phyloP scores from a whole-genome alignment of 2,888 invertebrate species.

The Napeogenes inachia region DNA sequence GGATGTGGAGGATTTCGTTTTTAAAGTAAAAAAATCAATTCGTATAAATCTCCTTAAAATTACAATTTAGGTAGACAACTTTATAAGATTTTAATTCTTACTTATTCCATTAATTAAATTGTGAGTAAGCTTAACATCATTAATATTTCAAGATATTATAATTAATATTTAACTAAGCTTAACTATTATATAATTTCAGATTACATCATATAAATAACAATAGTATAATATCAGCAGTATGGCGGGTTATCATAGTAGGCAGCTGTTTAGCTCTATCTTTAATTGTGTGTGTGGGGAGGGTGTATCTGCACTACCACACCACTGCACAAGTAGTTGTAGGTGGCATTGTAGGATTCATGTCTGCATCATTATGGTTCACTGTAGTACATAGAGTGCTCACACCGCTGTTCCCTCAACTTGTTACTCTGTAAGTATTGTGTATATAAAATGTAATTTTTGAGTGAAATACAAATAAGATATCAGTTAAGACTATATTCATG shows the following conservation, averaged over 20 bases:
- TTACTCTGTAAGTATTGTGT: constrained; percentile 84
- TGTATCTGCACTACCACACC: constrained; percentile 93
- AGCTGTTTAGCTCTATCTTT: constrained; percentile 78
- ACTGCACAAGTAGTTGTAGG: constrained; percentile 89
- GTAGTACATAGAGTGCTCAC: constrained; percentile 88
- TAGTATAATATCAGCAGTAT: constrained; percentile 85
- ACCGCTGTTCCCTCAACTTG: constrained; percentile 89
- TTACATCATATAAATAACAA: constrained; percentile 90
- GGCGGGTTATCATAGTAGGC: constrained; percentile 81
- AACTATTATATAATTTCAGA: constrained; percentile 61
- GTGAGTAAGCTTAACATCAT: too few relatives aligned
- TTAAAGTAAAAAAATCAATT: too few relatives aligned
- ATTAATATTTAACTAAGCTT: too few relatives aligned
- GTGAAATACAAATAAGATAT: too few relatives aligned
- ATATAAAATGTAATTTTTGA: background rate
- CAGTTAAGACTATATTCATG: too few relatives aligned
- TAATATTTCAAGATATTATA: too few relatives aligned
- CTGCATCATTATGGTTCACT: constrained; percentile 89
- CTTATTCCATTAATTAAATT: background rate
- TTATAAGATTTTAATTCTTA: too few relatives aligned
- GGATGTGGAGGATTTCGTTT: too few relatives aligned
- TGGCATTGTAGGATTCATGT: constrained; percentile 82
- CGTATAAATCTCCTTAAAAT: too few relatives aligned
- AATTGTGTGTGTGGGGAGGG: constrained; percentile 82
- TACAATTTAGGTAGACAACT: too few relatives aligned